A percentile compares a stretch with the other conserved stretches of the same genome.
phyloP scores from a whole-genome alignment of 2,888 invertebrate genomes.

The Lycocerus yunnanus region DNA sequence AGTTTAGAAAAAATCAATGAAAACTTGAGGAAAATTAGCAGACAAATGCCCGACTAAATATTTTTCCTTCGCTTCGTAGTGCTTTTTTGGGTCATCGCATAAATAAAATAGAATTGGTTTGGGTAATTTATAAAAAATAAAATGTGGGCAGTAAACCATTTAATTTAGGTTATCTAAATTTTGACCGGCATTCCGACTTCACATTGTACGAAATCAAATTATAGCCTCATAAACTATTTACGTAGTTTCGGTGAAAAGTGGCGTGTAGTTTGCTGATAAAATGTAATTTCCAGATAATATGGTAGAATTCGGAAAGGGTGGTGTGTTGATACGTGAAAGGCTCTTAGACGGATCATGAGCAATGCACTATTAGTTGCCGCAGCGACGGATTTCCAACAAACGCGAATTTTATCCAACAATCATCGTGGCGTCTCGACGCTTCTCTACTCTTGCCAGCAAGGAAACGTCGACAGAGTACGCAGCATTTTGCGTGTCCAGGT shows the following conservation, averaged over 20 bases:
- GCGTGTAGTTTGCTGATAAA: conserved; percentile 8
- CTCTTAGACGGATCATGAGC: conserved; percentile 33
- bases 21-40: neutral
- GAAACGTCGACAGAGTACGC: conserved; percentile 76
- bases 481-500: conserved; percentile 78
- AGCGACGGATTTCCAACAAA: conserved; percentile 28
- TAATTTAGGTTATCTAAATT: neutral
- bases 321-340: conserved; percentile 10
- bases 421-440: conserved; percentile 73
- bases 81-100: neutral
- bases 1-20: neutral
- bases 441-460: conserved; percentile 92
- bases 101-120: neutral
- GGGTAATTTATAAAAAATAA: neutral
- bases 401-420: conserved; percentile 19
- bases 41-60: neutral
- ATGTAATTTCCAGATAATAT: conserved; percentile 26
- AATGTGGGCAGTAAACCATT: neutral
- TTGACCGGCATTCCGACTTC: neutral
- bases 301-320: conserved; percentile 18
- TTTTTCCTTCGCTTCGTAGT: neutral
- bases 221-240: neutral
- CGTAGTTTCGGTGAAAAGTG: neutral
- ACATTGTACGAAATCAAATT: neutral
- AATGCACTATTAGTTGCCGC: conserved; percentile 29